Evolutionary conservation across 2,888 invertebrate genomes (phyloP).

Genomic region (Melanostoma mellinum): DNA sequence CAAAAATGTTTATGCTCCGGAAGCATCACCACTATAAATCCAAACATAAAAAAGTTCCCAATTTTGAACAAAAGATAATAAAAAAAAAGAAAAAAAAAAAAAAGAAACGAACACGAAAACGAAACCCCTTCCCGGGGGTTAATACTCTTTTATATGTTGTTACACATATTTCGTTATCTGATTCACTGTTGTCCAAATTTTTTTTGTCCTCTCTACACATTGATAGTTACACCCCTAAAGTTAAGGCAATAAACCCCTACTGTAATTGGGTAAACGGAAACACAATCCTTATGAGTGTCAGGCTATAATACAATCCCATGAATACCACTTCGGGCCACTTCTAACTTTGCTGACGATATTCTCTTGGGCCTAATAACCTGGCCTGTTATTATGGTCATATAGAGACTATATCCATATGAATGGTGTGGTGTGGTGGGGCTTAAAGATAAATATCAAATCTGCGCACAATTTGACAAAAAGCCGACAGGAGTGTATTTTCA

Average conservation of each 20-base stretch:
- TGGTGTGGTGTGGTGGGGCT: slow-evolving; percentile 18
- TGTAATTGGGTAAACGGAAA: slow-evolving; percentile 56
- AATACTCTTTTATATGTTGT: slow-evolving; percentile 33
- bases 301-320: slow-evolving; percentile 56
- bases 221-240: slow-evolving; percentile 58
- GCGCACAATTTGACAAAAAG: slow-evolving; percentile 67
- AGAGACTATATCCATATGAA: slow-evolving; percentile 40
- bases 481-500: slow-evolving; percentile 54
- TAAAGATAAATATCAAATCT: slow-evolving; percentile 70
- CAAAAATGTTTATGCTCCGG: no score
- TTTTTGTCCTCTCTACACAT: slow-evolving; percentile 12
- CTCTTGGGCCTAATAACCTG: slow-evolving; percentile 62
- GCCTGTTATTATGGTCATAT: slow-evolving; percentile 57
- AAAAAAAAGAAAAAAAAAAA: slow-evolving; percentile 6
- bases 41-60: slow-evolving; percentile 10
- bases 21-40: not conserved
- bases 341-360: slow-evolving; percentile 59
- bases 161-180: slow-evolving; percentile 44
- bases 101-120: slow-evolving; percentile 8
- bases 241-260: slow-evolving; percentile 57
- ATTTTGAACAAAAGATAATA: slow-evolving; percentile 20
- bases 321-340: slow-evolving; percentile 61
- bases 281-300: slow-evolving; percentile 59
- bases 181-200: slow-evolving; percentile 44
- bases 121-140: slow-evolving; percentile 20